These are phyloP conservation scores for Molorchus minor DNA, from an alignment of 2,888 invertebrate genomes.

Conservation along the genomic window DNA sequence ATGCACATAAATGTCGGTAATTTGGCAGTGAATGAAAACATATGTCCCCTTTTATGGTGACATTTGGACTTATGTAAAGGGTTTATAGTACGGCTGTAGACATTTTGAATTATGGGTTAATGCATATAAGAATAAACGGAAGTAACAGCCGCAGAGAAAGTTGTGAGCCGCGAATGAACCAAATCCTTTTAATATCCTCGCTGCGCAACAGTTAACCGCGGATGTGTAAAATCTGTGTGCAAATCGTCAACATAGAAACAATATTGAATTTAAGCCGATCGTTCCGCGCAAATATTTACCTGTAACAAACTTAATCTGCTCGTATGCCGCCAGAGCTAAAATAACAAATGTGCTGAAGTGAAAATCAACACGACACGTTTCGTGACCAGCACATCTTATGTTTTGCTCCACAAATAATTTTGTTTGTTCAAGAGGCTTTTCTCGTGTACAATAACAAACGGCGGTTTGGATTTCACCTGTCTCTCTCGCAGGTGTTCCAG, in stretches of 20 bases:
- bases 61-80: too few species aligned
- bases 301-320: constrained; percentile 37
- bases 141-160: too few species aligned
- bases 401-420: constrained; percentile 46
- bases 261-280: constrained; percentile 33
- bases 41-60: too few species aligned
- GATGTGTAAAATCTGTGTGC: constrained; percentile 14
- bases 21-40: too few species aligned
- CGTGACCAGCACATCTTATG: constrained; percentile 44
- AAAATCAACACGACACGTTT: constrained; percentile 44
- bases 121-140: too few species aligned
- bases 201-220: too few species aligned
- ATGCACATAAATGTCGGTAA: too few species aligned
- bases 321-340: constrained; percentile 34
- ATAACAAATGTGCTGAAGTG: constrained; percentile 44
- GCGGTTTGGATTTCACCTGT: constrained; percentile 39
- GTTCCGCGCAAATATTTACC: constrained; percentile 40
- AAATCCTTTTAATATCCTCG: too few species aligned
- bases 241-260: constrained; percentile 20
- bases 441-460: constrained; percentile 22
- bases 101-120: too few species aligned
- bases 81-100: too few species aligned
- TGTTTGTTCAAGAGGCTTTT: constrained; percentile 23
- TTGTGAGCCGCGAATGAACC: too few species aligned
- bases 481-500: constrained; percentile 40